phyloP scores from a whole-genome alignment of 2,113 vertebrate genomes.

The Misgurnus mizolepis region DNA sequence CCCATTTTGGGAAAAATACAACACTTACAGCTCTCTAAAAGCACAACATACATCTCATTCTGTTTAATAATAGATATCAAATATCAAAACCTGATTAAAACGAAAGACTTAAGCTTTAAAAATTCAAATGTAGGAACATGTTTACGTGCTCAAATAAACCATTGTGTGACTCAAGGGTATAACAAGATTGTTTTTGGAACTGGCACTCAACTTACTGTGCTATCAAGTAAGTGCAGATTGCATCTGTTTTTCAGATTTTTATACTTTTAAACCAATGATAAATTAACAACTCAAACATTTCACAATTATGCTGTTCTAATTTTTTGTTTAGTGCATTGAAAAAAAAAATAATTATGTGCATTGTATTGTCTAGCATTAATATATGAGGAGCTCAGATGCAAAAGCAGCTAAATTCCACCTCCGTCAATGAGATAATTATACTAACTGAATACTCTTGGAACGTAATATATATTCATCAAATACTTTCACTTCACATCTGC shows the following conservation, averaged over 20 bases:
- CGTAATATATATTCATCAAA: too few species aligned
- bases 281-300: neutral
- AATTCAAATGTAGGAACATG: neutral
- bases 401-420: too few species aligned
- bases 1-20: neutral
- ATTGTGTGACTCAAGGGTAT: conserved; percentile 47
- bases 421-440: too few species aligned
- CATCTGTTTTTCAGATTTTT: neutral
- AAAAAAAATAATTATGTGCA: too few species aligned
- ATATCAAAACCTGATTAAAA: neutral
- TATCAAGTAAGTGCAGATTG: conserved; percentile 14
- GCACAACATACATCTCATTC: neutral
- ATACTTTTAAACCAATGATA: neutral
- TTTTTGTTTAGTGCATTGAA: too few species aligned
- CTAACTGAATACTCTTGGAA: too few species aligned
- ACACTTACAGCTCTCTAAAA: neutral
- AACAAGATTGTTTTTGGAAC: conserved; percentile 24
- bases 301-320: neutral
- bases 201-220: conserved; percentile 21
- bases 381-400: too few species aligned
- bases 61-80: neutral
- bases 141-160: neutral
- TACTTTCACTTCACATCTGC: too few species aligned
- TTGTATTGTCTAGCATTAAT: too few species aligned
- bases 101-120: too few species aligned